Evolutionary conservation across 2,888 invertebrate species (phyloP), one percentile per base, ranked within the genome.

Genomic region (Ditula angustiorana): DNA sequence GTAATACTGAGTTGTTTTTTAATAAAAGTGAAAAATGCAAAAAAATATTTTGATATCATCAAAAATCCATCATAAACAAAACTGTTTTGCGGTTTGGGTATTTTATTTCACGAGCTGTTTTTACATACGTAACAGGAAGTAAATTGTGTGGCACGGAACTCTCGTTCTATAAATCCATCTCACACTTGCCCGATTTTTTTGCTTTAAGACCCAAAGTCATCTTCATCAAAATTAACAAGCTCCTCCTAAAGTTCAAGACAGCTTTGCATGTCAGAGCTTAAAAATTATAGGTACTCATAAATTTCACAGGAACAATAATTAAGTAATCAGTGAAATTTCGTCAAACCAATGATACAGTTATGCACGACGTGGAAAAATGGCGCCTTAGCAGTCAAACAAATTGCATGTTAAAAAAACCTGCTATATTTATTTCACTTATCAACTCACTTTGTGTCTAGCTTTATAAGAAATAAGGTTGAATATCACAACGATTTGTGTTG

Each of bases 261-360:
- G 64, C 69, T 67, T 76, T 71, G 77, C 81, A 78, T 83, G 82
- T 81, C 78, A 78, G 74, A 75, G 71, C 65, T 66, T 67, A 65
- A 72, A 81, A 86, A 83, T 81, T 80, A 82, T 79, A 79, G 79
- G 74, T 78, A 80, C 80, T 80, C 70, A 59, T 64, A 64, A 59
- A 64, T 64, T 64, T 64, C 23, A 71, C 77, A 79, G 78, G 74
- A 78, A 74, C 76, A 85, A 87, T 84, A 88, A 90, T 90, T 90
- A 90, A 90, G 84, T 86, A 90, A 89, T 90, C 86, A 86, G 71
- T 74, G 76, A 82, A 86, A 80, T 87, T 86, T 83, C 83, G 83
- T 83, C 85, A 88, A 87, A 87, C 83, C 83, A 75, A 80, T 82
- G 90, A 79, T 88, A 90, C 88, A 90, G 87, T 87, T 88, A 86